Evolutionary conservation across 1,140 invertebrate species (phyloP).

Genomic region (Octopus bimaculoides): DNA sequence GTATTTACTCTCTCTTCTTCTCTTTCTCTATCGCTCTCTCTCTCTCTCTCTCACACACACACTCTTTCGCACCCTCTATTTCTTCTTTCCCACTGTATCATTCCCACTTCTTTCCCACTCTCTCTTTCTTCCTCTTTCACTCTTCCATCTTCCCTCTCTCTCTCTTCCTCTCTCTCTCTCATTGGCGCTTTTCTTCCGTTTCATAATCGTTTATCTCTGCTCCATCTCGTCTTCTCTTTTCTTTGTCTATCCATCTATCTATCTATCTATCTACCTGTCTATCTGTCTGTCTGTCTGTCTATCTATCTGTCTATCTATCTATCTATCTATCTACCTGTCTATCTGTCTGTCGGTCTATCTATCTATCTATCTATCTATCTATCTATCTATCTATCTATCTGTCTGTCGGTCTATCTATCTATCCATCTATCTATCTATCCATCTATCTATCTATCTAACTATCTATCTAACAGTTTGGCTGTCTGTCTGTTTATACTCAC

Average conservation of each 20-base stretch:
- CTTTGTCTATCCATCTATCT: background rate
- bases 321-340: no score
- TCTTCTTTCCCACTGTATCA: background rate
- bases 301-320: no score
- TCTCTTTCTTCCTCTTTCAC: background rate
- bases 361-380: no score
- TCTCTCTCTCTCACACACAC: background rate
- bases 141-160: background rate
- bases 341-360: no score
- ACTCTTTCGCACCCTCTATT: background rate
- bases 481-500: no score
- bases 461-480: no score
- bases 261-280: no score
- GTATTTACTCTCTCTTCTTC: background rate
- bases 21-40: background rate
- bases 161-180: conserved; percentile 8
- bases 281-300: no score
- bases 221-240: conserved; percentile 14
- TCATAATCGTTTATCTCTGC: conserved; percentile 9
- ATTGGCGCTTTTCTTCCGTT: background rate
- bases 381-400: no score
- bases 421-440: no score
- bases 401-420: no score
- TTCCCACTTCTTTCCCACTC: background rate
- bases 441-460: no score